Conservation (phyloP, 1,140 invertebrate genomes). For the Ips nitidus region DNA sequence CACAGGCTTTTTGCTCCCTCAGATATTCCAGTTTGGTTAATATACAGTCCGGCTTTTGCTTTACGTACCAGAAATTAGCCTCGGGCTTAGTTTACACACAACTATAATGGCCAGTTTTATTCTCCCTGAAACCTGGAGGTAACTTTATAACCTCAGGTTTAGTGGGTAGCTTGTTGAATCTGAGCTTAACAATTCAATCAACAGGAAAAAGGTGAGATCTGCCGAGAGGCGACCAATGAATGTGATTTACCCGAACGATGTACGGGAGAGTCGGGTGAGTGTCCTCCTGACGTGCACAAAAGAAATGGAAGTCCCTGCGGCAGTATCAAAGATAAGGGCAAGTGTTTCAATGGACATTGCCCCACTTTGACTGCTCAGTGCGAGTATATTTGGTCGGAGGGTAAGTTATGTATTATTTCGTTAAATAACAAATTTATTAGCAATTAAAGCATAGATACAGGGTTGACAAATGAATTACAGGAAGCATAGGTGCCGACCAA, state of each 20-base stretch:
- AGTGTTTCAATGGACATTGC: constrained; percentile 90
- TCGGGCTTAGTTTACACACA: too few relatives aligned
- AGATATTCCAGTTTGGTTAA: too few relatives aligned
- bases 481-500: constrained; percentile 72
- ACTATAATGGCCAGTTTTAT: too few relatives aligned
- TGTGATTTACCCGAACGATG: constrained; percentile 95
- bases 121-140: too few relatives aligned
- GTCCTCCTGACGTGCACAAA: constrained; percentile 83
- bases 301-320: constrained; percentile 83
- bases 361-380: constrained; percentile 87
- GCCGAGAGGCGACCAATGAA: constrained; percentile 82
- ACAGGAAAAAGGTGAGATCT: constrained; percentile 71
- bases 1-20: too few relatives aligned
- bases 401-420: constrained; percentile 26
- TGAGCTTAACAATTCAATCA: too few relatives aligned
- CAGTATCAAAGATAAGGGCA: constrained; percentile 57
- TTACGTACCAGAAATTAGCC: too few relatives aligned
- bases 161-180: too few relatives aligned
- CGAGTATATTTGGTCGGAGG: constrained; percentile 86
- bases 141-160: too few relatives aligned
- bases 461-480: constrained; percentile 46
- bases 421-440: too few relatives aligned
- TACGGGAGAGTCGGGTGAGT: constrained; percentile 81
- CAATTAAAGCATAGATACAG: neutral
- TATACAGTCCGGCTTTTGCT: too few relatives aligned